Evolutionary conservation across 2,113 vertebrate species (phyloP), one percentile per base, ranked within the genome.

Genomic region (Tetrax tetrax): DNA sequence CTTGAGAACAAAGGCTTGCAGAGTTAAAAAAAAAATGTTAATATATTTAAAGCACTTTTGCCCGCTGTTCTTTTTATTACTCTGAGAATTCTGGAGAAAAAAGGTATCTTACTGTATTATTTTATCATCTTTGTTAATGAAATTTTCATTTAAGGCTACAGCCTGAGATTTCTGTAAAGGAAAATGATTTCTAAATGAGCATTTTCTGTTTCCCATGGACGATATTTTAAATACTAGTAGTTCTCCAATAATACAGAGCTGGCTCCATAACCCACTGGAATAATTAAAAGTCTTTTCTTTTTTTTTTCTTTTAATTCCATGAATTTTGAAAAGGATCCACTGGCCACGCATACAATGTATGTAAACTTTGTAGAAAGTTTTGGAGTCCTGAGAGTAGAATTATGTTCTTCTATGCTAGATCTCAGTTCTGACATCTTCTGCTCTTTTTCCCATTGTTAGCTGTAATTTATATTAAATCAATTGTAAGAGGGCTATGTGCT

Each of bases 1-100:
- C 97, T 97, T 87, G 71, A 98, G 98, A 98, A 98, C 98, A 98
- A 98, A 98, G 98, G 89, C 96, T 97, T 87, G 48, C 90, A 95
- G 93, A 97, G 95, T 94, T 87, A 64, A 86, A 95, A 94, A 94
- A 94, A 95, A 97, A 85, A 95, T 47, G 96, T 95, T 96, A 97
- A 96, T 96, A 89, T 89, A 97, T 98, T 97, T 97, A 97, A 98
- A 98, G 74, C 88, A 94, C 93, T 98, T 97, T 97, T 91, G 63
- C 83, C 87, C 90, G 91, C 89, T 96, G 54, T 98, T 97, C 85
- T 96, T 97, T 97, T 91, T 90, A 92, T 97, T 98, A 96, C 11
- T 96, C 60, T 90, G 54, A 90, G 54, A 94, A 97, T 97, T 98
- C 79, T 89, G 69, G 57, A 91, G 83, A 94, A 92, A 94, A 92